phyloP scores from a whole-genome alignment of 2,797 vertebrate species.

The Melanotaenia boesemani region DNA sequence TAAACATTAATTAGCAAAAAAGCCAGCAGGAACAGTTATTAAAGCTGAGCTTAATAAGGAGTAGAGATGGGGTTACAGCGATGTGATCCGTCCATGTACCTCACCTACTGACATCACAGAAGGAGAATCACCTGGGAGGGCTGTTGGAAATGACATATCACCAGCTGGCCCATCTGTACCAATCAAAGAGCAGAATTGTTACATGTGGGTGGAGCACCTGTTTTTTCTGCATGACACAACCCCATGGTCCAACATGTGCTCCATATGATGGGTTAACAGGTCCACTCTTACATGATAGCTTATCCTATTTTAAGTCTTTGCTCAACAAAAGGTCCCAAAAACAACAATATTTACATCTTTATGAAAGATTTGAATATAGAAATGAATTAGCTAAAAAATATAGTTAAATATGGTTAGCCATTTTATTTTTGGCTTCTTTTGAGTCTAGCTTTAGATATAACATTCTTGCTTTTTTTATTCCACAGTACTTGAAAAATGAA shows the following conservation, averaged over 20 bases:
- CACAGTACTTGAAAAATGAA: neutral
- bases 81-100: constrained; percentile 61
- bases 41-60: constrained; percentile 65
- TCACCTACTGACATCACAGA: constrained; percentile 54
- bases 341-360: constrained; percentile 8
- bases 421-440: constrained; percentile 15
- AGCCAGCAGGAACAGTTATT: constrained; percentile 70
- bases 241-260: constrained; percentile 49
- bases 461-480: constrained; percentile 2
- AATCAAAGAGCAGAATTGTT: constrained; percentile 39
- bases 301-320: constrained; percentile 45
- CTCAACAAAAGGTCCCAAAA: constrained; percentile 29
- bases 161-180: constrained; percentile 27
- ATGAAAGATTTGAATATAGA: neutral
- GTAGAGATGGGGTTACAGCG: constrained; percentile 59
- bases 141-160: constrained; percentile 30
- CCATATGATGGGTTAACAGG: constrained; percentile 63
- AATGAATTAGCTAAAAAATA: neutral
- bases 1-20: constrained; percentile 69
- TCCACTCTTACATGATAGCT: constrained; percentile 41
- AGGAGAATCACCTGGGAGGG: constrained; percentile 38
- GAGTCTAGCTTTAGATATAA: neutral
- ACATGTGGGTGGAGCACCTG: constrained; percentile 25
- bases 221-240: constrained; percentile 6
- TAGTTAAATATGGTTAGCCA: neutral